Evolutionary conservation across 2,113 vertebrate genomes (phyloP), one percentile per base, ranked within the genome.

Genomic region (Hippocampus abdominalis): DNA sequence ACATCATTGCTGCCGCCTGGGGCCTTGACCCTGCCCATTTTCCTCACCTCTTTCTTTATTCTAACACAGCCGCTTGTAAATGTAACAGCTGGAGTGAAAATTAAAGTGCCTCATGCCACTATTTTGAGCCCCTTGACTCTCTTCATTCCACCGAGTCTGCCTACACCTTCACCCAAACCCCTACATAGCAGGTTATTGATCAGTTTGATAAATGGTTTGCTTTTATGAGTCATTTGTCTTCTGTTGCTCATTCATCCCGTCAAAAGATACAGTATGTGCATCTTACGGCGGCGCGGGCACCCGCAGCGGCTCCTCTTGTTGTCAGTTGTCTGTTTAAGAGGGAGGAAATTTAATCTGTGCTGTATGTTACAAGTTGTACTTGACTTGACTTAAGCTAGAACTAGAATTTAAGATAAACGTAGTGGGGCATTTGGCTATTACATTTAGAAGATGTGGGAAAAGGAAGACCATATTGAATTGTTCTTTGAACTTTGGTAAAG

Each of bases 31-130:
- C 72, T 40, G 76, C 66, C 64, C 70, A 48, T 10, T 64, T 77
- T 69, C 61, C 74, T 84, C 80, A 69, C 68, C 65, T 25, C 15
- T 71, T 75, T 73, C 78, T 70, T 64, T 16, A 61, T 56, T 70
- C 73, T 76, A 79, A 76, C 77, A 48, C 73, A 32, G 81, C 75
- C 59, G 76, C 88, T 87, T 85, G 83, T 91, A 83, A 89, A 89
- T 76, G 74, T 83, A 69, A 71, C 9, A 4, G 74, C 71, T 16
- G 69, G 71, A 64, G 79, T 84, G 76, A 81, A 88, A 90, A 83
- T 84, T 68, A 85, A 89, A 83, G 85, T 71, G 80, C 78, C 60
- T 27, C 77, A 71, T 68, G 78, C 78, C 86, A 81, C 59, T 79
- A 89, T 89, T 88, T 89, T 59, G 73, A 85, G 83, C 71, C 80